phyloP scores from a whole-genome alignment of 2,113 vertebrate genomes.

The Ginglymostoma cirratum region DNA sequence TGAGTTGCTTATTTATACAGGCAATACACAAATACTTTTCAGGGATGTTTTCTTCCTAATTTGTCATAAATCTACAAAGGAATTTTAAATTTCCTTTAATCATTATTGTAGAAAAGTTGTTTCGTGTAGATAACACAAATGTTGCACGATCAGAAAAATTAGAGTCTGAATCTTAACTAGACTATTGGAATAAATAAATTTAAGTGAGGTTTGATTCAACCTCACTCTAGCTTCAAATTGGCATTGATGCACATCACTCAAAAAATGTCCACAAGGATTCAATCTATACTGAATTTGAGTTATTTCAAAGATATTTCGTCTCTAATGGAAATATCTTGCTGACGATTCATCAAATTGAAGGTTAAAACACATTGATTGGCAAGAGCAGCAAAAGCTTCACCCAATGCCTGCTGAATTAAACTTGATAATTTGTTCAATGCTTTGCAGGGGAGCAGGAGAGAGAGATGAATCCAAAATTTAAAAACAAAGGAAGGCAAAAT shows the following conservation, averaged over 20 bases:
- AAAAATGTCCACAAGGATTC: not conserved
- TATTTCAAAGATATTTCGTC: not conserved
- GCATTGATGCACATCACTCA: not conserved
- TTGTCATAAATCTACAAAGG: not conserved
- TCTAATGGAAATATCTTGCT: not conserved
- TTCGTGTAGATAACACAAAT: not conserved
- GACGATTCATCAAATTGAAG: not conserved
- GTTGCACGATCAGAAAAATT: not conserved
- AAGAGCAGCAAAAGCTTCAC: not conserved
- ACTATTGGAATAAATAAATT: not conserved
- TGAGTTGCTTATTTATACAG: not conserved
- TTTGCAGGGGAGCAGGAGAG: not conserved
- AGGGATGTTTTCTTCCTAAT: not conserved
- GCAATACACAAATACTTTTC: not conserved
- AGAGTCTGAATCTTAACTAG: not conserved
- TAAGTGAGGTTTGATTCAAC: not conserved
- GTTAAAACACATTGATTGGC: not conserved
- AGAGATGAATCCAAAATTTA: not conserved
- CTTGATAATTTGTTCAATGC: not conserved
- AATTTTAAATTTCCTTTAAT: not conserved
- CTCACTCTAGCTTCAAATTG: not conserved
- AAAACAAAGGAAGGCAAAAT: not conserved
- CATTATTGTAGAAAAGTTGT: not conserved
- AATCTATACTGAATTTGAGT: not conserved
- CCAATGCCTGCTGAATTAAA: not conserved